phyloP scores from a whole-genome alignment of 1,140 invertebrate genomes.

The Zaprionus taronus region DNA sequence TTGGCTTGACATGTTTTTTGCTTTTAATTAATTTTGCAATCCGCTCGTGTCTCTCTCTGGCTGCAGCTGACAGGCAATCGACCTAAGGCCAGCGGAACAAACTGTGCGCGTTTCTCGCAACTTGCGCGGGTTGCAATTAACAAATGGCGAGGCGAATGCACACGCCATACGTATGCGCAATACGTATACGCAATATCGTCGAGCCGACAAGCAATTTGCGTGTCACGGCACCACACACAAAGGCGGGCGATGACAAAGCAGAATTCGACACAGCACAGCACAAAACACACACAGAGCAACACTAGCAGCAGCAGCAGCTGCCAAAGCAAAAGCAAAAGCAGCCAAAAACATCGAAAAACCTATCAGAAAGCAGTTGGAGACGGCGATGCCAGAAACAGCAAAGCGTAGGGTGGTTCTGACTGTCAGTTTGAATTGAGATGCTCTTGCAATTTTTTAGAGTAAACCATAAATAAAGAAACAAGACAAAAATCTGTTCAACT shows the following conservation, averaged over 20 bases:
- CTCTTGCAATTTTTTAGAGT: too few species aligned
- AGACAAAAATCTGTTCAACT: neutral
- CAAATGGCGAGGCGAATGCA: slow-evolving; percentile 42
- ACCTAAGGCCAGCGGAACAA: slow-evolving; percentile 23
- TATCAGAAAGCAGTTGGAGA: slow-evolving; percentile 18
- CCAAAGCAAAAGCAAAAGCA: slow-evolving; percentile 30
- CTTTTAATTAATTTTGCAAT: slow-evolving; percentile 76
- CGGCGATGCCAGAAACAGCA: neutral
- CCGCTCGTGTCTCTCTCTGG: slow-evolving; percentile 18
- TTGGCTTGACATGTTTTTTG: slow-evolving; percentile 44
- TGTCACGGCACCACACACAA: slow-evolving; percentile 43
- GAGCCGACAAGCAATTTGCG: slow-evolving; percentile 50
- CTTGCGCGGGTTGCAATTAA: slow-evolving; percentile 58
- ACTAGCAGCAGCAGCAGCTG: slow-evolving; percentile 4
- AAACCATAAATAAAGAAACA: too few species aligned
- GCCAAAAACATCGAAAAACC: slow-evolving; percentile 19
- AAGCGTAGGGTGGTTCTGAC: neutral
- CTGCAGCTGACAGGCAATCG: slow-evolving; percentile 69
- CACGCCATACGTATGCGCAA: slow-evolving; percentile 45
- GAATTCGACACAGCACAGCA: slow-evolving; percentile 13
- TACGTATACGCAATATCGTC: slow-evolving; percentile 60
- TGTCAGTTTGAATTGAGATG: neutral
- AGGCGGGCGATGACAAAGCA: slow-evolving; percentile 53
- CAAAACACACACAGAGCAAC: neutral
- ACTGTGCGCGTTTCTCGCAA: neutral